Percentiles rank a stretch among this genome's conserved stretches.
These are phyloP conservation scores for Gadus macrocephalus DNA, from an alignment of 2,113 vertebrate species.

Conservation along the genomic window DNA sequence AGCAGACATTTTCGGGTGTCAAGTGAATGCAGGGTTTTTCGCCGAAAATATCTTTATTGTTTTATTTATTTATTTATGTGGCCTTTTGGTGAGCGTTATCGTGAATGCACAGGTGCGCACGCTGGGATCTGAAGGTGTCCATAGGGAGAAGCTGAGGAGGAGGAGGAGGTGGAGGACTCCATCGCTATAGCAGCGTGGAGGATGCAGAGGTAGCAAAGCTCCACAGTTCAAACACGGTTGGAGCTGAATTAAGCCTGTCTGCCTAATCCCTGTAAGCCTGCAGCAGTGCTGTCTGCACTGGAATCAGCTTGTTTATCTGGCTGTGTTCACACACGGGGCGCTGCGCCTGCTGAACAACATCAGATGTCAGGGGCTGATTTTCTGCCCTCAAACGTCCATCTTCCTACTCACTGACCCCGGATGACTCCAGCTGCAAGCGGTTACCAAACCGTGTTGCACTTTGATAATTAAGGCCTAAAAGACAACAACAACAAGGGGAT, in stretches of 20 bases:
- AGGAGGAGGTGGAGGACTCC: too few species aligned
- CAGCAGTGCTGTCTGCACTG: constrained; percentile 56
- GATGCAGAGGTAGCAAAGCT: constrained; percentile 46
- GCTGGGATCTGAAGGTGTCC: constrained; percentile 16
- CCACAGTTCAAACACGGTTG: constrained; percentile 62
- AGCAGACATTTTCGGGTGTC: constrained; percentile 9
- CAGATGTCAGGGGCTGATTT: neutral
- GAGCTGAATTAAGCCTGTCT: constrained; percentile 67
- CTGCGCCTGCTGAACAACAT: neutral
- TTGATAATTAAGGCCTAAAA: constrained; percentile 22
- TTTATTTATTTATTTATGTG: neutral
- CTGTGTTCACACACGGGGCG: constrained; percentile 8
- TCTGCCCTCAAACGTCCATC: constrained; percentile 4
- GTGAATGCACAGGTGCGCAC: constrained; percentile 22
- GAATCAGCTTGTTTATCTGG: constrained; percentile 66
- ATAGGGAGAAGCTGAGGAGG: constrained; percentile 6
- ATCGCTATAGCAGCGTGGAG: constrained; percentile 29
- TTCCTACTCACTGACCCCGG: constrained; percentile 2
- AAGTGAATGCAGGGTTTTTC: neutral
- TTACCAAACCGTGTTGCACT: constrained; percentile 43
- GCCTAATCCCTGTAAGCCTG: constrained; percentile 69
- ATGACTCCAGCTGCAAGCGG: constrained; percentile 50
- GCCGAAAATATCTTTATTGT: neutral
- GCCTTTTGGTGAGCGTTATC: constrained; percentile 34
- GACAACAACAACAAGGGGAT: too few species aligned